Evolutionary conservation across 2,113 vertebrate species (phyloP), one percentile per base, ranked within the genome.

Genomic region (Pomatorhinus ruficollis): DNA sequence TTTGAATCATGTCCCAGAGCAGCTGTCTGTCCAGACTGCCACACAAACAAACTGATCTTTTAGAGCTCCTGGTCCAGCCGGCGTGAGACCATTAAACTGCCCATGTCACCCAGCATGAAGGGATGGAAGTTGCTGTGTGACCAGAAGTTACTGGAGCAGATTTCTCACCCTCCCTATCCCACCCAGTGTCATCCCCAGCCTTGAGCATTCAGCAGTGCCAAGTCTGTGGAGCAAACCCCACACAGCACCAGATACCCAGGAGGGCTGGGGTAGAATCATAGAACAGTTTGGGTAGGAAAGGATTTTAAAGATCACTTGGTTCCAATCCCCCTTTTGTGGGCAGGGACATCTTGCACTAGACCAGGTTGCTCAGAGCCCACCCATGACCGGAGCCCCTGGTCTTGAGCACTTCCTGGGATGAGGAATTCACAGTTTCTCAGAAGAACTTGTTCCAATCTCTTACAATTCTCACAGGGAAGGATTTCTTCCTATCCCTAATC

Each of bases 161-260:
- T 76, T 68, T 23, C 33, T 79, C 0, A 1, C 22, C 6, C 5
- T 78, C 5, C 28, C 3, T 33, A 64, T 6, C 28, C 10, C 19
- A 31, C 3, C 5, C 6, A 1, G 9, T 1, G 1, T 28, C 65
- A 82, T 15, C n/a, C 2, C 0, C 68, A 93, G 24, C 12, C 31
- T 5, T 21, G 57, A 79, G 28, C 2, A 4, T 19, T 44, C 70
- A 82, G 24, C 21, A 5, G 1, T 60, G 49, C 21, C 2, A 2
- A 10, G 6, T 30, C 39, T 1, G 1, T 20, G 11, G 21, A 39
- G 7, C 27, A 86, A 77, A 47, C 12, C 21, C 22, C 69, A 42
- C 12, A 1, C 3, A 40, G 24, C 1, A 4, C 7, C 44, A 42
- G 15, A 39, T 11, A 4, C 10, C 15, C 39, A 28, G 22, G 8